A percentile compares a stretch with the other conserved stretches of the same genome.
Evolutionary conservation across 2,113 vertebrate genomes (phyloP).

Genomic region (Larimichthys polyactis): DNA sequence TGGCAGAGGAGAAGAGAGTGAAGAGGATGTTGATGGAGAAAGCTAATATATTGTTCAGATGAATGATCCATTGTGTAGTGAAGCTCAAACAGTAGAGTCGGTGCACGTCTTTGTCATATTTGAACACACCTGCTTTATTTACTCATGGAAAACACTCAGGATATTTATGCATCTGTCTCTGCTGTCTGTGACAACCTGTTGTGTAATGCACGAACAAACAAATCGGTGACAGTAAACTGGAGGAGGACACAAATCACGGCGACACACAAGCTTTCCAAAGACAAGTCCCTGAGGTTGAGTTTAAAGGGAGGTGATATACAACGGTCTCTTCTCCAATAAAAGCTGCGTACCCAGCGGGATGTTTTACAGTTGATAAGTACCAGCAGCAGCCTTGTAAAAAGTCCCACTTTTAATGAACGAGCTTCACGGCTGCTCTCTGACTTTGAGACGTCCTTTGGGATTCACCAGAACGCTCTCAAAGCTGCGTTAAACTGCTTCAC

Average conservation of each 20-base stretch:
- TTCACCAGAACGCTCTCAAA: neutral
- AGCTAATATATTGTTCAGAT: no score
- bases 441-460: slow-evolving; percentile 53
- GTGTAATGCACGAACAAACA: slow-evolving; percentile 39
- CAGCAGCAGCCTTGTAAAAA: slow-evolving; percentile 43
- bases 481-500: slow-evolving; percentile 6
- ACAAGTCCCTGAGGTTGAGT: slow-evolving; percentile 41
- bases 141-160: neutral
- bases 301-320: slow-evolving; percentile 46
- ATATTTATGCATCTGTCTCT: slow-evolving; percentile 27
- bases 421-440: slow-evolving; percentile 9
- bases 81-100: no score
- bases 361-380: slow-evolving; percentile 54
- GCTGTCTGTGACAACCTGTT: slow-evolving; percentile 8
- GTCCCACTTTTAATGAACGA: slow-evolving; percentile 45
- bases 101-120: neutral
- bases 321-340: slow-evolving; percentile 43
- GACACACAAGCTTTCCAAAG: slow-evolving; percentile 18
- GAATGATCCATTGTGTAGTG: no score
- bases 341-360: slow-evolving; percentile 11
- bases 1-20: no score
- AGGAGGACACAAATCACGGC: slow-evolving; percentile 51
- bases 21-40: no score
- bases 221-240: slow-evolving; percentile 9
- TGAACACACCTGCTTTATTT: slow-evolving; percentile 1